These are phyloP conservation scores for Corythaixoides concolor DNA, from an alignment of 2,113 vertebrate species.

Conservation along the genomic window DNA sequence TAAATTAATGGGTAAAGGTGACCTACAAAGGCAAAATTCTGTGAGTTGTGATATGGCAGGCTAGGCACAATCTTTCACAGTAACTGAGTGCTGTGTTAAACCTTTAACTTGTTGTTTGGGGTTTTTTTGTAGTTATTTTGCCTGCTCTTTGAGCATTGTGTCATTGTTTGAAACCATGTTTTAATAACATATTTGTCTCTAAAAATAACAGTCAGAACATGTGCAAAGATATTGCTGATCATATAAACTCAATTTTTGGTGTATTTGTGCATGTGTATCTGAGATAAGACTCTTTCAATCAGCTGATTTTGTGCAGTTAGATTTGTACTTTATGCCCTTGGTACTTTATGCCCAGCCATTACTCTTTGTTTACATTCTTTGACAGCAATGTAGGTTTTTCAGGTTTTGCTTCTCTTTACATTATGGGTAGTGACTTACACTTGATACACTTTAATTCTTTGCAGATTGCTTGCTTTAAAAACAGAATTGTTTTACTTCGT, in stretches of 20 bases:
- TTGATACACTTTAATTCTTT: background rate
- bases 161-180: background rate
- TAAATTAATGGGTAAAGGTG: background rate
- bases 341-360: background rate
- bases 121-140: background rate
- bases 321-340: background rate
- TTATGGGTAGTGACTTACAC: background rate
- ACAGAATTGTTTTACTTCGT: background rate
- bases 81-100: background rate
- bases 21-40: background rate
- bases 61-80: background rate
- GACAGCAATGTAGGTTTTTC: background rate
- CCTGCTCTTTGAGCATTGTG: background rate
- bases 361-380: background rate
- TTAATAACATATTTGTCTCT: background rate
- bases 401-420: background rate
- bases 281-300: background rate
- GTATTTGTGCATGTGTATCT: background rate
- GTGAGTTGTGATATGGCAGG: background rate
- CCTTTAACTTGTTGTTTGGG: background rate
- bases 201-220: background rate
- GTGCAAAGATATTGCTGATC: background rate
- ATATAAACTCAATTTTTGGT: background rate
- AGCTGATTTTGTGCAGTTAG: background rate
- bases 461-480: background rate